phyloP scores from a whole-genome alignment of 2,888 invertebrate genomes.

The Eutolmus rufibarbis region DNA sequence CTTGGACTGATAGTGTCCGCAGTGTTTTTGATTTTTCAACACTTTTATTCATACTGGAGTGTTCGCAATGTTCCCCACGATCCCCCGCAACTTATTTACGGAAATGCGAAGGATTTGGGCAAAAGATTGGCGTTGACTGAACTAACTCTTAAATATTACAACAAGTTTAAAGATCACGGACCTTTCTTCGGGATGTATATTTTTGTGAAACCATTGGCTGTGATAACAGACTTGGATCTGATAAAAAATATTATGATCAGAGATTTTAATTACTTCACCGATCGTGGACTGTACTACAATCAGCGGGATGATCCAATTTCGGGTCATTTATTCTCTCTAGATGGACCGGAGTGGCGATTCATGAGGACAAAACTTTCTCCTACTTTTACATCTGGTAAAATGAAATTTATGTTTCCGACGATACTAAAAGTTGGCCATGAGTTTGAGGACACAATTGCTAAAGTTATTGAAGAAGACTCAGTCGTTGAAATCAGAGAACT shows the following conservation, averaged over 20 bases:
- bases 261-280: conserved; percentile 59
- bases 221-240: conserved; percentile 56
- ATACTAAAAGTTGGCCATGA: conserved; percentile 55
- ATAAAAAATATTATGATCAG: conserved; percentile 58
- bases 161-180: neutral
- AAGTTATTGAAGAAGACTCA: neutral
- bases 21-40: neutral
- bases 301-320: conserved; percentile 55
- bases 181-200: conserved; percentile 42
- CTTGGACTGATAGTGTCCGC: neutral
- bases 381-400: conserved; percentile 65
- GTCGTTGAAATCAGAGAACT: conserved; percentile 61
- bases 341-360: conserved; percentile 62
- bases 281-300: conserved; percentile 53
- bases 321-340: conserved; percentile 56
- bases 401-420: conserved; percentile 63
- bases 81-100: conserved; percentile 53
- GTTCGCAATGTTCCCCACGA: conserved; percentile 54
- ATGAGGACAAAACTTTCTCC: conserved; percentile 63
- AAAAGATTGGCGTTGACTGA: conserved; percentile 42
- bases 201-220: conserved; percentile 52
- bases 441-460: conserved; percentile 44
- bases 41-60: conserved; percentile 54
- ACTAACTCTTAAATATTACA: neutral
- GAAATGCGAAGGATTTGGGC: conserved; percentile 52